Percentiles rank a stretch among this genome's conserved stretches.
phyloP scores from a whole-genome alignment of 2,113 vertebrate species.

The Acrocephalus kingi region DNA sequence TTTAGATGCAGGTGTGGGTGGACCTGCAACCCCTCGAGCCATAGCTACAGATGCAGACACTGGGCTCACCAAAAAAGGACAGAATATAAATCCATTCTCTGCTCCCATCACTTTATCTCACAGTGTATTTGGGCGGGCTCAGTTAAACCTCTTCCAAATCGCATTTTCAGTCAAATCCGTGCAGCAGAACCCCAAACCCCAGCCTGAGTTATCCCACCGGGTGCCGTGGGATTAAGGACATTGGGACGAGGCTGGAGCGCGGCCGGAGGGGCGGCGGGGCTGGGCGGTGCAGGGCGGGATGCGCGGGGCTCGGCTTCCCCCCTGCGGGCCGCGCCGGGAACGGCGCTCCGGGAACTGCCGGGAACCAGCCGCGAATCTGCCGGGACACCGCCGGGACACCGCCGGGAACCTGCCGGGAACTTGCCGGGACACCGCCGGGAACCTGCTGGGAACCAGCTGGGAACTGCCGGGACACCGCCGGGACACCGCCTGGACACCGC shows the following conservation, averaged over 20 bases:
- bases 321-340: neutral
- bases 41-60: accelerated
- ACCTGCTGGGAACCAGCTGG: neutral
- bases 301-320: constrained; percentile 30
- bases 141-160: neutral
- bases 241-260: accelerated
- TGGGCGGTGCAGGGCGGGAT: neutral
- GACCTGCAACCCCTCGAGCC: neutral
- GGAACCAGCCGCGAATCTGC: neutral
- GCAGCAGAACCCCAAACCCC: neutral
- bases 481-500: too few species aligned
- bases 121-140: accelerated
- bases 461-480: neutral
- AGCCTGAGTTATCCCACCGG: too few species aligned
- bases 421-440: neutral
- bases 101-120: neutral
- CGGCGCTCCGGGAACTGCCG: neutral
- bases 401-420: too few species aligned
- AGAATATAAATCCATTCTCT: neutral
- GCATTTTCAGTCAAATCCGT: neutral
- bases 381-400: too few species aligned
- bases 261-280: neutral
- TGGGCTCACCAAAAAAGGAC: accelerated
- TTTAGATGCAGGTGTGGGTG: neutral
- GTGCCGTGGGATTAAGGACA: accelerated